These are phyloP conservation scores for Thereva nobilitata DNA, from an alignment of 2,888 invertebrate genomes.

Conservation along the genomic window DNA sequence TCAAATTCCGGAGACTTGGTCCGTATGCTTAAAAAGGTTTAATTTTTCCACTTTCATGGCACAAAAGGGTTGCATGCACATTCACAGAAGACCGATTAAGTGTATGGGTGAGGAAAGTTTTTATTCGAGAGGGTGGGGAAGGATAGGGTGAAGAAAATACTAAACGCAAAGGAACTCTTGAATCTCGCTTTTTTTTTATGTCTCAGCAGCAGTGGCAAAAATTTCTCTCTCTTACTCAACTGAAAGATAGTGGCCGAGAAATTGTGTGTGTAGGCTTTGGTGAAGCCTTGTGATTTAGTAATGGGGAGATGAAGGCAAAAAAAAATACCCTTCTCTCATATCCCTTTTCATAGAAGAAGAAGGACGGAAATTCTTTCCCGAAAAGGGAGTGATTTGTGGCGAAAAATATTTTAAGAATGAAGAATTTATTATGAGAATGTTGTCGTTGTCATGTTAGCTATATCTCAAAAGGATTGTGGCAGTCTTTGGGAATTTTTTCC, in stretches of 20 bases:
- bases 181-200: no score
- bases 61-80: constrained; percentile 25
- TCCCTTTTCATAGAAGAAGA: constrained; percentile 19
- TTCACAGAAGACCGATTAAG: constrained; percentile 11
- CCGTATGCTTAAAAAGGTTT: constrained; percentile 32
- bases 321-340: background rate
- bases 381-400: constrained; percentile 27
- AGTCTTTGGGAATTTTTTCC: no score
- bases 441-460: no score
- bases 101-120: background rate
- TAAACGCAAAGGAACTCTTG: no score
- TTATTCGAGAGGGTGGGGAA: background rate
- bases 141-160: background rate
- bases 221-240: no score
- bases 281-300: constrained; percentile 16
- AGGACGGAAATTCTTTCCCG: constrained; percentile 14
- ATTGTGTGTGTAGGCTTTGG: no score
- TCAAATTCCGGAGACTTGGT: constrained; percentile 29
- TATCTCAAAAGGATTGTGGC: no score
- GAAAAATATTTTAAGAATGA: constrained; percentile 12
- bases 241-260: no score
- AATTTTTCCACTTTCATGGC: constrained; percentile 15
- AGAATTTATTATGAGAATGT: no score
- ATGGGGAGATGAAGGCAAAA: background rate
- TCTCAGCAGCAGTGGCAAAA: no score